Evolutionary conservation across 1,140 invertebrate species (phyloP), one percentile per base, ranked within the genome.

Genomic region (Mylabris phalerata): DNA sequence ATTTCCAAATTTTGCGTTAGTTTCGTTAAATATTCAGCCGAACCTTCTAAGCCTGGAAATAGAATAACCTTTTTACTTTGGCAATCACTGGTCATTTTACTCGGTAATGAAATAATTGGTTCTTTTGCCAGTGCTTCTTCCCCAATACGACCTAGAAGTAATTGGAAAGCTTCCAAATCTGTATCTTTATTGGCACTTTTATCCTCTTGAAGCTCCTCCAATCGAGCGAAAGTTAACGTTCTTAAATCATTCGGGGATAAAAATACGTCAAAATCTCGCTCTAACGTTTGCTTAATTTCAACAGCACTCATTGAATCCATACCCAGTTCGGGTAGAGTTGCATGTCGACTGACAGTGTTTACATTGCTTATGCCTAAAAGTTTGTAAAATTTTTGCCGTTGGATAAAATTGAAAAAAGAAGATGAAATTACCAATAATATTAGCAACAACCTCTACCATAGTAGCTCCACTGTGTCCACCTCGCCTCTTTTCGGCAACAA

Each of bases 221-320:
- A 65, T 59, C 50, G 62, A 9, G 59, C 55, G 49, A 69, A 66
- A 9, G 70, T 79, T 13, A 80, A 57, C 2, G 70, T 68, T 49
- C 83, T 71, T 32, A 88, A 79, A 57, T 87, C 84, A 55, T 79
- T 73, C 59, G 81, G 76, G 10, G 80, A 75, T 9, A 87, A 63
- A 26, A 78, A 75, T 11, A 85, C 65, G 60, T 85, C 82, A 70
- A 78, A 84, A 54, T 85, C 81, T 57, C 82, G 68, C 67, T 87
- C 84, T n/a, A 88, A 68, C 4, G 78, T 78, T 63, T 88, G 85
- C 67, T 85, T 85, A 41, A 88, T 79, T 76, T 94, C 91, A 1
- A 92, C 89, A 10, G 84, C 88, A 88, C 92, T 93, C 32, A 32
- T 32, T 7, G 89, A 92, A 75, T 94, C 92, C 79, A 95, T 86